A percentile compares a stretch with the other conserved stretches of the same genome.
Evolutionary conservation across 2,113 vertebrate species (phyloP).

Genomic region (Smithornis capensis): DNA sequence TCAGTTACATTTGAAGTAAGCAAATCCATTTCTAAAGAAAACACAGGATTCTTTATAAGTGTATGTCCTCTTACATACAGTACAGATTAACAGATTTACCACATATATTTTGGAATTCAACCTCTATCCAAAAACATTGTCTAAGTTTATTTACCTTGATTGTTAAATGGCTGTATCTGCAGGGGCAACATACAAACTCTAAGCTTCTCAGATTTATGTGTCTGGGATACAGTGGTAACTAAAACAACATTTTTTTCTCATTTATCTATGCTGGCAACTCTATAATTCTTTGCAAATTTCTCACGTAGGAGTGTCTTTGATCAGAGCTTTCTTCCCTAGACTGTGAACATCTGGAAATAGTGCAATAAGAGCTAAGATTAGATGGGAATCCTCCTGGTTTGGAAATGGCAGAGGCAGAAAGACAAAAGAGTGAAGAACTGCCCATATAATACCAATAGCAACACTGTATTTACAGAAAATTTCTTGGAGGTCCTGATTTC

Average conservation of each 20-base stretch:
- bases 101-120: not conserved
- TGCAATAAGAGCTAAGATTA: not conserved
- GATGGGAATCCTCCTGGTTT: not conserved
- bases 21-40: not conserved
- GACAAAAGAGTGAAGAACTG: not conserved
- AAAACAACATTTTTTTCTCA: not conserved
- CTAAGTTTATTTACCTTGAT: not conserved
- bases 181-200: not conserved
- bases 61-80: accelerated
- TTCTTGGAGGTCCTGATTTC: not conserved
- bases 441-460: not conserved
- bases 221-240: not conserved
- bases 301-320: not conserved
- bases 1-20: not conserved
- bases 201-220: not conserved
- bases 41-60: not conserved
- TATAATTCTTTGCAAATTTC: not conserved
- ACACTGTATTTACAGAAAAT: not conserved
- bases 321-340: not conserved
- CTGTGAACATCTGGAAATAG: not conserved
- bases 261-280: not conserved
- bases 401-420: not conserved
- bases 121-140: not conserved
- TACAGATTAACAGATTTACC: not conserved
- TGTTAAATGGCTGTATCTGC: not conserved